Base-by-base conservation (phyloP, 2,888 invertebrate genomes). In the Sminthurides aquaticus region DNA sequence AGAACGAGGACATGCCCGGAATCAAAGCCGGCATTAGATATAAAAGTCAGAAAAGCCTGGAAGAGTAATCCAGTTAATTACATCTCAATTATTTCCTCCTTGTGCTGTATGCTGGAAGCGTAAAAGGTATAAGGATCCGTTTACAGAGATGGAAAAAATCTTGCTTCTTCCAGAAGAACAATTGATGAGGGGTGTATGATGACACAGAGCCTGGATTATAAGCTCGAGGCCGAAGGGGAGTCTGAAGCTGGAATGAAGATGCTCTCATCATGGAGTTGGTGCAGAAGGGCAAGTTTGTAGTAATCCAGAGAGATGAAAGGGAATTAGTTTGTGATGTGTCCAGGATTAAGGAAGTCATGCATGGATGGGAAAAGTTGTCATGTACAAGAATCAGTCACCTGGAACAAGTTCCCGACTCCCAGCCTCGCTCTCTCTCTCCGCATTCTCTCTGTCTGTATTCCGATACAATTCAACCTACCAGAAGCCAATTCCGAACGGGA, bases 321-420 rank as follows among this genome's bases (percentile, higher is more conserved):
- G 59, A 59, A 59, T 59, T 59, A 59, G 59, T 59, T 34, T 34
- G 34, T 48, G 48, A 59, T 59, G 59, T 59, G 34, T 34, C 43
- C 24, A 59, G 59, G 59, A 59, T 59, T 34, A 34, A 59, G 59
- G 59, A 59, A 59, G 59, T 59, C 59, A 59, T 43, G 59, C 59
- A 59, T 43, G 59, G 43, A 34, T 34, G 43, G 43, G 43, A 34
- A 34, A 34, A 34, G 43, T 34, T 34, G 43, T 34, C 43, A 34
- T 34, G 43, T 34, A 34, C 43, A 34, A 34, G 43, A 34, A 34
- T 34, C 43, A 34, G 43, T 34, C 43, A 34, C 43, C 43, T 34
- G 43, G 43, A 34, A 34, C 43, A 11, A n/a, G n/a, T n/a, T n/a
- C n/a, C n/a, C n/a, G n/a, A n/a, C n/a, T n/a, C n/a, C n/a, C n/a